phyloP scores from a whole-genome alignment of 2,888 invertebrate species.

The Parascotia fuliginaria region DNA sequence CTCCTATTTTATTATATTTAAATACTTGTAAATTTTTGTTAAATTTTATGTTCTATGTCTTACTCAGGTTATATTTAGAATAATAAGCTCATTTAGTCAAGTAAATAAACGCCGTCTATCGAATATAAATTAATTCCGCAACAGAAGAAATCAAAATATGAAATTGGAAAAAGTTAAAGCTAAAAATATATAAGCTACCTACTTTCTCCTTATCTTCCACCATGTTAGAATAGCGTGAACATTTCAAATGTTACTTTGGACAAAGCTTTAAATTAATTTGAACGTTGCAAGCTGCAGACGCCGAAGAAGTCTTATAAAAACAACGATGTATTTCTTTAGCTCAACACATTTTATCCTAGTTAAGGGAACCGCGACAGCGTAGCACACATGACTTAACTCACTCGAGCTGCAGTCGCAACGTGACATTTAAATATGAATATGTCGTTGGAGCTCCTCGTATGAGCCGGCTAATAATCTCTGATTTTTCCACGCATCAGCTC shows the following conservation, averaged over 20 bases:
- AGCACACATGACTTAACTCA: constrained; percentile 65
- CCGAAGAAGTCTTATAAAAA: constrained; percentile 36
- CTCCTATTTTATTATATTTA: constrained; percentile 27
- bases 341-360: constrained; percentile 45
- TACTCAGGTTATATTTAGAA: no score
- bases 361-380: constrained; percentile 40
- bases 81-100: no score
- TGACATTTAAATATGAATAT: constrained; percentile 83
- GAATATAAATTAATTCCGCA: no score
- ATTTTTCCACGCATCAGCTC: constrained; percentile 81
- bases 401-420: constrained; percentile 58
- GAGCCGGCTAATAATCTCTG: constrained; percentile 74
- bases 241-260: constrained; percentile 30
- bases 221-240: not conserved
- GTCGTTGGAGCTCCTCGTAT: constrained; percentile 61
- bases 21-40: constrained; percentile 22
- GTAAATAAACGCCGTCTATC: not conserved
- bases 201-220: no score
- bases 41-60: constrained; percentile 9
- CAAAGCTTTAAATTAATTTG: constrained; percentile 38
- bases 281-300: constrained; percentile 21
- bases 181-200: no score
- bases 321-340: constrained; percentile 38
- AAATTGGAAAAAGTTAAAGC: not conserved
- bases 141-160: not conserved